Evolutionary conservation across 2,113 vertebrate genomes (phyloP).

Genomic region (Melanerpes aurifrons): DNA sequence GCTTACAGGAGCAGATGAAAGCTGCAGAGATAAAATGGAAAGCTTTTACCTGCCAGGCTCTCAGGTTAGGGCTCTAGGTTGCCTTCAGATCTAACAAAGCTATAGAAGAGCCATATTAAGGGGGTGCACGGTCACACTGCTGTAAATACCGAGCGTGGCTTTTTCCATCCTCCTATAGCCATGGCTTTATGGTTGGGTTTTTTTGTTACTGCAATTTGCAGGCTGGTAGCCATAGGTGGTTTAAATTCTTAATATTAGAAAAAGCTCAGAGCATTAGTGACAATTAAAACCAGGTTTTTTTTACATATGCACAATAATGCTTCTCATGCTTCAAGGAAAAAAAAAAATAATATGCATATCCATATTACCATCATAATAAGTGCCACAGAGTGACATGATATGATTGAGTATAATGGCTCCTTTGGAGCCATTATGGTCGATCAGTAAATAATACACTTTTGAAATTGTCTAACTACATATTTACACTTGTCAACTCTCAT

Average conservation of each 20-base stretch:
- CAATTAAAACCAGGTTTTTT: conserved; percentile 73
- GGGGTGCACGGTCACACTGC: not conserved
- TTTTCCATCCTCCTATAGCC: not conserved
- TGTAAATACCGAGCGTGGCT: not conserved
- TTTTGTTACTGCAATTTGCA: conserved; percentile 13
- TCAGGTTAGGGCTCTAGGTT: conserved; percentile 41
- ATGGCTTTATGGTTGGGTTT: not conserved
- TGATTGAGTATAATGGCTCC: conserved; percentile 77
- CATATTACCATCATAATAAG: conserved; percentile 78
- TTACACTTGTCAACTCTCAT: conserved; percentile 79
- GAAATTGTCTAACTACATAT: conserved; percentile 81
- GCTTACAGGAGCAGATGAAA: conserved; percentile 23
- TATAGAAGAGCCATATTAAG: not conserved
- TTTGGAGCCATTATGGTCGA: conserved; percentile 76
- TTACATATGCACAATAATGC: conserved; percentile 67
- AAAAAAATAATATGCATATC: conserved; percentile 77
- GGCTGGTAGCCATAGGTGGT: conserved; percentile 46
- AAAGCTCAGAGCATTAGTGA: conserved; percentile 66
- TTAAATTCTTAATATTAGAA: conserved; percentile 53
- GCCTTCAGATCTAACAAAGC: not conserved
- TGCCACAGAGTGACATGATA: conserved; percentile 77
- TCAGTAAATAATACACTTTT: conserved; percentile 84
- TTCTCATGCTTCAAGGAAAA: conserved; percentile 59
- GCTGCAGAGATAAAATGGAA: conserved; percentile 50
- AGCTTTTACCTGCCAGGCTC: conserved; percentile 58